phyloP scores from a whole-genome alignment of 2,888 invertebrate genomes.

The Acanthococcus lagerstroemiae region DNA sequence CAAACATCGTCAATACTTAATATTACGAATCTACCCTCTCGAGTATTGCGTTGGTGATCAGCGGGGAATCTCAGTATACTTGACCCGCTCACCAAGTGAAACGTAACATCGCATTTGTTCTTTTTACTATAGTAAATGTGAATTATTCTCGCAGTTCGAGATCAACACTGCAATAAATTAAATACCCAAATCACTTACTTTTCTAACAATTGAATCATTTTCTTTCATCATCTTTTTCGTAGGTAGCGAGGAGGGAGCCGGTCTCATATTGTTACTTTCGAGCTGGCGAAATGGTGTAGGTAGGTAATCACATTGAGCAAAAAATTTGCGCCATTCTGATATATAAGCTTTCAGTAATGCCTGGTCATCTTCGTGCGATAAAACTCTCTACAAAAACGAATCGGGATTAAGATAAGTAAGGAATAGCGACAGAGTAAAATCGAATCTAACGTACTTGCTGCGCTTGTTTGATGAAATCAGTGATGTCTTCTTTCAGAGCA shows the following conservation, averaged over 20 bases:
- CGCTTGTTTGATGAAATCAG: slow-evolving; percentile 87
- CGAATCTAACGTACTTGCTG: slow-evolving; percentile 51
- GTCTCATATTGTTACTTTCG: slow-evolving; percentile 64
- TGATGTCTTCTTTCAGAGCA: slow-evolving; percentile 82
- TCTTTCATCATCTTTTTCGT: slow-evolving; percentile 50
- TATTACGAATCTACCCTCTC: too few relatives aligned
- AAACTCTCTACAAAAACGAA: slow-evolving; percentile 51
- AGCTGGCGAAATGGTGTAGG: slow-evolving; percentile 91
- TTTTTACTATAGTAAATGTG: background rate
- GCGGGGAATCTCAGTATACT: too few relatives aligned
- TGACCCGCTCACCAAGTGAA: too few relatives aligned
- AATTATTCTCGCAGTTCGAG: background rate
- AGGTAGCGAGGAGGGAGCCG: slow-evolving; percentile 40
- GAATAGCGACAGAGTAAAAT: background rate
- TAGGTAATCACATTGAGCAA: slow-evolving; percentile 92
- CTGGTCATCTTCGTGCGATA: slow-evolving; percentile 87
- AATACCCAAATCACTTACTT: slow-evolving; percentile 45
- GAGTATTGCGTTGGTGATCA: too few relatives aligned
- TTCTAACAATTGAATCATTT: slow-evolving; percentile 84
- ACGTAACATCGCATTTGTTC: too few relatives aligned
- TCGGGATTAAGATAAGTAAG: background rate
- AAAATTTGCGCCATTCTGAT: slow-evolving; percentile 95
- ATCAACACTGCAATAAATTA: background rate
- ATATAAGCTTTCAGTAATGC: slow-evolving; percentile 93
- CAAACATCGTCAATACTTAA: too few relatives aligned